Conservation (phyloP, 2,113 vertebrate genomes). For the Alosa alosa region DNA sequence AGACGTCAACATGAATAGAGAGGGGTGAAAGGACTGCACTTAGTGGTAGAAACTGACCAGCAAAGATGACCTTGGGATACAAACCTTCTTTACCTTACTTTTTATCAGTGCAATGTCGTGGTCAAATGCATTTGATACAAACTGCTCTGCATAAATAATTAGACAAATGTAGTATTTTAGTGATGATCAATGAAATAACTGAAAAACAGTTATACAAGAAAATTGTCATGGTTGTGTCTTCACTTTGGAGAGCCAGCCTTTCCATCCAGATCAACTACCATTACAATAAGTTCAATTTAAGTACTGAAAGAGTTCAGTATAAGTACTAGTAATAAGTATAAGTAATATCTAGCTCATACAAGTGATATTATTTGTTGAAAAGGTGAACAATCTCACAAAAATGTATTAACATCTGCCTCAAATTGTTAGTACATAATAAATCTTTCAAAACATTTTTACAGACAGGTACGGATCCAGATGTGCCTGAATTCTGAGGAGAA, state of each 20-base stretch:
- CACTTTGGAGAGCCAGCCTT: neutral
- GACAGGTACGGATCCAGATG: neutral
- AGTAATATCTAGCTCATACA: too few species aligned
- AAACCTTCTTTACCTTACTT: neutral
- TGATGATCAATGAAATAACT: too few species aligned
- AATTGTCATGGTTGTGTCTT: neutral
- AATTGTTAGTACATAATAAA: slow-evolving; percentile 1
- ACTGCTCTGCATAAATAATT: too few species aligned
- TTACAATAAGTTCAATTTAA: neutral
- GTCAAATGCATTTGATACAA: neutral
- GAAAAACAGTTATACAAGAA: too few species aligned
- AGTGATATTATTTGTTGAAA: too few species aligned
- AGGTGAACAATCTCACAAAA: too few species aligned
- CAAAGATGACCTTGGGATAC: neutral
- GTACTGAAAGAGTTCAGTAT: too few species aligned
- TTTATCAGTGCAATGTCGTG: neutral
- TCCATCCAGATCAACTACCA: neutral
- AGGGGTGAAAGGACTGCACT: neutral
- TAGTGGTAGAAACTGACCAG: neutral
- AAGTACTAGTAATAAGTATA: too few species aligned
- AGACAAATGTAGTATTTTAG: too few species aligned
- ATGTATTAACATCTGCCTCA: neutral
- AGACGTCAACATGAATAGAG: neutral
- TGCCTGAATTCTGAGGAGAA: neutral
- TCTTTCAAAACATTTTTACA: neutral